These are phyloP conservation scores for Scolanthus callimorphus DNA, from an alignment of 92 coral and sea anemone genomes.

Conservation along the genomic window DNA sequence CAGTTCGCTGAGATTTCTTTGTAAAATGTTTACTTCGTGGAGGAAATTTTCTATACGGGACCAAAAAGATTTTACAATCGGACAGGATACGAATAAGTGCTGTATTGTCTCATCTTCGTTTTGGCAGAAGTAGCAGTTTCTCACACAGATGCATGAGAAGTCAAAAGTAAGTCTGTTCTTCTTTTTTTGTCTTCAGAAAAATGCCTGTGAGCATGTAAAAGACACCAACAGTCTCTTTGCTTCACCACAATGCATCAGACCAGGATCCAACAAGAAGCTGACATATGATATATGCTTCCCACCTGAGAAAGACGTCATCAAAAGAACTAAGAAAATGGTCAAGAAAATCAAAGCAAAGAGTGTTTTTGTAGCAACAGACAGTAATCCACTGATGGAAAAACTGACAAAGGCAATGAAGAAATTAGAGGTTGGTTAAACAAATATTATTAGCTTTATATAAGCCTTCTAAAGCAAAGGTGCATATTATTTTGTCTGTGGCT, in stretches of 20 bases:
- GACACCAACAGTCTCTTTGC: slow-evolving; percentile 69
- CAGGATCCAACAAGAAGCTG: slow-evolving; percentile 59
- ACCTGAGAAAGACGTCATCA: slow-evolving; percentile 59
- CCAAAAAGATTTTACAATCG: no score
- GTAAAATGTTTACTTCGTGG: no score
- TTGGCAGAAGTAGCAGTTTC: no score
- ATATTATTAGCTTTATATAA: no score
- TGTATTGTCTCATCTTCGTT: no score
- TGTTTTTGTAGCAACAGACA: slow-evolving; percentile 92
- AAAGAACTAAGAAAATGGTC: slow-evolving; percentile 73
- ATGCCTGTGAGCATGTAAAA: slow-evolving; percentile 83
- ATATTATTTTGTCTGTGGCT: no score
- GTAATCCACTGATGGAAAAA: slow-evolving; percentile 70
- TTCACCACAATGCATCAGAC: slow-evolving; percentile 81
- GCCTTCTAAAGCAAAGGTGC: no score
- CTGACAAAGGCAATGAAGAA: slow-evolving; percentile 66
- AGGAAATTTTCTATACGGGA: no score
- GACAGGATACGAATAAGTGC: no score
- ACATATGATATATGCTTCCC: slow-evolving; percentile 89
- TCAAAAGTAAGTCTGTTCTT: no score
- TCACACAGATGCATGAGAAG: no score
- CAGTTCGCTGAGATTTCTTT: no score
- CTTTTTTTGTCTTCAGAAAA: slow-evolving; percentile 53
- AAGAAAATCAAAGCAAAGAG: slow-evolving; percentile 74
- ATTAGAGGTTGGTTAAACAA: slow-evolving; percentile 60